Evolutionary conservation across 2,797 vertebrate species (phyloP), one percentile per base, ranked within the genome.

Genomic region (Huso huso): DNA sequence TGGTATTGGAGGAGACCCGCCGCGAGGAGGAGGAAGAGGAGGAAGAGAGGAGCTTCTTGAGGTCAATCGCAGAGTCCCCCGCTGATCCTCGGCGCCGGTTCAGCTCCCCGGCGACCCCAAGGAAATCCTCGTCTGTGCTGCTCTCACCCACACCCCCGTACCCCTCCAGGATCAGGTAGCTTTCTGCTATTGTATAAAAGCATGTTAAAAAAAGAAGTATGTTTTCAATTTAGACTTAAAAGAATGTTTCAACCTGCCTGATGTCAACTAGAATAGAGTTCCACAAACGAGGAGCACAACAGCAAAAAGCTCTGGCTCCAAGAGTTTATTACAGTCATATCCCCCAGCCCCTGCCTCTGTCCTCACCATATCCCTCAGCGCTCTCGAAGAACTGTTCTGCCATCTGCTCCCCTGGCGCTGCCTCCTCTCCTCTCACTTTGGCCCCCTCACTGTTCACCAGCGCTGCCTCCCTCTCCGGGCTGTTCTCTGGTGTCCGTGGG

Each of bases 321-420:
- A 37, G 23, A 37, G 23, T 37, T 37, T 37, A 37, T 37, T 37
- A 37, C 23, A 37, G 23, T 2, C 1, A 37, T 37, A 37, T 37
- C 23, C 23, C 23, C 23, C 23, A 37, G 2, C 23, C 23, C 23
- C 23, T 3, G 23, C 23, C 23, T 37, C 23, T 37, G 6, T 10
- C 48, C 84, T 85, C 84, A 78, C 90, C 84, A 77, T 93, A 93
- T 75, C 91, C 93, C 77, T 98, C 95, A 48, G 86, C 91, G 57
- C 92, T 90, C 74, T 98, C 95, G 63, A 96, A 98, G 85, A 96
- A 97, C 70, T 90, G 85, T 75, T 90, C 88, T 64, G 81, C 92
- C 0, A 89, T 87, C 65, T 98, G 79, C 74, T 90, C 89, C 73
- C 84, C 73, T 75, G 61, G 11, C 1, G 6, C n/a, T 49, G 23